Conservation (phyloP, 2,113 vertebrate species). For the Anhinga anhinga region DNA sequence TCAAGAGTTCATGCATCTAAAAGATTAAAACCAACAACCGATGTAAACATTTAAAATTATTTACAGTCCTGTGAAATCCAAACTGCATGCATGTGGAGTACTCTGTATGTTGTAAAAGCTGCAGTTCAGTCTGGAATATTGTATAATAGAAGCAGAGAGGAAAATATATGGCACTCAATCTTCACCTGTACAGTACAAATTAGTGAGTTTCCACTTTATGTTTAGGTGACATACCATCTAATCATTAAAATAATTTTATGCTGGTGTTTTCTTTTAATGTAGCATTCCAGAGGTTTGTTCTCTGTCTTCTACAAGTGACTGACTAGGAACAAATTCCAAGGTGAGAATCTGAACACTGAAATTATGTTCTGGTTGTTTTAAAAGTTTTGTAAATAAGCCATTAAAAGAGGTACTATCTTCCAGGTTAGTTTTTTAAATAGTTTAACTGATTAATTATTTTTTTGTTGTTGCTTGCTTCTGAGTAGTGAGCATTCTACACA, state of each 20-base stretch:
- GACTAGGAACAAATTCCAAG: constrained; percentile 41
- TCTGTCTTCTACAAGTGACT: constrained; percentile 29
- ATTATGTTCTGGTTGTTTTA: neutral
- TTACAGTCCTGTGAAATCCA: constrained; percentile 54
- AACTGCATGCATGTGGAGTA: constrained; percentile 16
- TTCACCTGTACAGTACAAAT: neutral
- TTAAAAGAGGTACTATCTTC: constrained; percentile 4
- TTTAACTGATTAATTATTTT: neutral
- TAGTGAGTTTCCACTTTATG: constrained; percentile 10
- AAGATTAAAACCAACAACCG: constrained; percentile 43
- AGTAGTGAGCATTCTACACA: neutral
- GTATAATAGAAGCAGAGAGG: neutral
- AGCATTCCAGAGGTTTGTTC: constrained; percentile 43
- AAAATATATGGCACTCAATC: neutral
- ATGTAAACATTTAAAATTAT: constrained; percentile 24
- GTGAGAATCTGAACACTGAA: constrained; percentile 46
- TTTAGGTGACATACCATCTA: neutral
- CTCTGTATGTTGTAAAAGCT: neutral
- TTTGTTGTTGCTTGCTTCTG: neutral
- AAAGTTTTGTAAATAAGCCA: constrained; percentile 26
- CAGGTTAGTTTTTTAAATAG: constrained; percentile 35
- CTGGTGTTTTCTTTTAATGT: constrained; percentile 42
- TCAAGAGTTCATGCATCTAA: neutral
- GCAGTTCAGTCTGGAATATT: neutral
- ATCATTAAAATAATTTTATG: neutral